These are phyloP conservation scores for Brenthis hecate DNA, from an alignment of 2,888 invertebrate genomes.

Conservation along the genomic window DNA sequence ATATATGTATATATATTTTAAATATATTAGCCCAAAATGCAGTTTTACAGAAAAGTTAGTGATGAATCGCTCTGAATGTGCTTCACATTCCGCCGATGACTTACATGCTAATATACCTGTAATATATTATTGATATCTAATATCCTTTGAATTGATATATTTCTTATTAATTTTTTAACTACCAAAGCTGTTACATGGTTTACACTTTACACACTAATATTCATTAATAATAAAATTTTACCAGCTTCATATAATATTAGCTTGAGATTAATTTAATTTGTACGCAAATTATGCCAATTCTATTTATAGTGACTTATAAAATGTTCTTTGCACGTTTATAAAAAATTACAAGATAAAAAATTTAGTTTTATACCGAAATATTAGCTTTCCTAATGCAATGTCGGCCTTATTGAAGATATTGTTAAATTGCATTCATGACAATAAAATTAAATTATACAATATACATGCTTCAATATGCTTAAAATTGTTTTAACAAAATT, in stretches of 20 bases:
- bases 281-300: not conserved
- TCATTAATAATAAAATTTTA: not conserved
- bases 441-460: no score
- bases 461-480: no score
- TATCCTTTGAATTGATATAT: not conserved
- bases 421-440: no score
- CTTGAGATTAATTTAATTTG: not conserved
- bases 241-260: not conserved
- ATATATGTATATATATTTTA: not conserved
- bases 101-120: conserved; percentile 3
- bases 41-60: not conserved
- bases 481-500: no score
- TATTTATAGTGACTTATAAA: not conserved
- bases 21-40: not conserved
- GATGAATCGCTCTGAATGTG: not conserved
- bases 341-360: no score
- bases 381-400: no score
- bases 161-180: not conserved
- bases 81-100: not conserved
- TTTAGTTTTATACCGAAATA: no score
- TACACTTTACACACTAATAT: not conserved
- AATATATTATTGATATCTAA: not conserved
- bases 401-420: no score
- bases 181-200: not conserved
- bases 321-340: not conserved